Evolutionary conservation across 2,113 vertebrate species (phyloP).

Genomic region (Amazona guildingii): DNA sequence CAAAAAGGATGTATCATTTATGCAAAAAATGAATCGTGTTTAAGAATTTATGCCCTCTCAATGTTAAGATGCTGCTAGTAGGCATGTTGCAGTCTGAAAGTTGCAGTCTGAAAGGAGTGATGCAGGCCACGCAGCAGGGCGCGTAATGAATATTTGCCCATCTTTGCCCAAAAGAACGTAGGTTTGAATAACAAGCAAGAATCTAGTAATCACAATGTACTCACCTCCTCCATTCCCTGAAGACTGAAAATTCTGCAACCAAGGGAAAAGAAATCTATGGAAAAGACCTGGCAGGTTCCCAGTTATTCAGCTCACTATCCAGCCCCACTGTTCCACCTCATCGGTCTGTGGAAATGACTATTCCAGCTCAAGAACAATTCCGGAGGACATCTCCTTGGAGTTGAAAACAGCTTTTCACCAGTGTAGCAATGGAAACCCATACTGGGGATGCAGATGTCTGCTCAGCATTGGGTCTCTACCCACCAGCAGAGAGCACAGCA

Average conservation of each 20-base stretch:
- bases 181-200: not conserved
- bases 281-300: not conserved
- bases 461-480: not conserved
- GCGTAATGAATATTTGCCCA: not conserved
- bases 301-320: not conserved
- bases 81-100: not conserved
- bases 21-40: not conserved
- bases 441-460: not conserved
- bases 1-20: not conserved
- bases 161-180: not conserved
- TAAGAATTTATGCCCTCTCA: not conserved
- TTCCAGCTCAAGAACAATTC: not conserved
- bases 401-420: not conserved
- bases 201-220: rapidly evolving
- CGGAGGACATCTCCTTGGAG: not conserved
- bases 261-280: not conserved
- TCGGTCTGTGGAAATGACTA: not conserved
- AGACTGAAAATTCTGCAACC: not conserved
- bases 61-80: not conserved
- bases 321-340: not conserved
- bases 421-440: not conserved
- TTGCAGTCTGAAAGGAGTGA: not conserved
- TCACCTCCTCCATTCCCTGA: not conserved
- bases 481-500: not conserved
- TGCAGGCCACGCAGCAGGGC: not conserved